Percentiles rank a stretch among this genome's conserved stretches.
These are phyloP conservation scores for Poeciliopsis retropinna DNA, from an alignment of 2,113 vertebrate species.

Conservation along the genomic window DNA sequence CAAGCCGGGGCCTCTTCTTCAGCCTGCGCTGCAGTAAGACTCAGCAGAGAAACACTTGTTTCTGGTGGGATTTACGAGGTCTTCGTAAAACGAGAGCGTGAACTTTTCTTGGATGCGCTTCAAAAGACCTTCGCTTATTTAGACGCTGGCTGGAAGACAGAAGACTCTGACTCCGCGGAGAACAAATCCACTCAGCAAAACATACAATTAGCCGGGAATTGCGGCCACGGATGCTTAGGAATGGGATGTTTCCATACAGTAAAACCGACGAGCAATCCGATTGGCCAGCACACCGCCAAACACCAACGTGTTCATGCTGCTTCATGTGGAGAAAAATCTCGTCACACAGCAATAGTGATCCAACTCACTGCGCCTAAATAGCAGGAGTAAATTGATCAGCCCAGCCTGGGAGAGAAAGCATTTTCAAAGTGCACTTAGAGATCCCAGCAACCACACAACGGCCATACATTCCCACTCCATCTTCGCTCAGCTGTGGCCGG, in stretches of 20 bases:
- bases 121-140: too few relatives aligned
- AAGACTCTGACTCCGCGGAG: neutral
- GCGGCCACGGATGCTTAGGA: conserved; percentile 1
- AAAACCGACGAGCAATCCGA: conserved; percentile 22
- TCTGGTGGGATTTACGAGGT: conserved; percentile 11
- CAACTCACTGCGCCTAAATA: conserved; percentile 27
- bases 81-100: conserved; percentile 24
- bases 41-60: conserved; percentile 11
- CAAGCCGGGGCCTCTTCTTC: conserved; percentile 74
- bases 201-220: conserved; percentile 43
- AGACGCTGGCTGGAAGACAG: neutral
- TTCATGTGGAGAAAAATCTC: conserved; percentile 25
- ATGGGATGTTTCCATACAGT: conserved; percentile 41
- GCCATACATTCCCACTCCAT: conserved; percentile 33
- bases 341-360: conserved; percentile 30
- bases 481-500: conserved; percentile 31
- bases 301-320: conserved; percentile 30
- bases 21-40: conserved; percentile 39
- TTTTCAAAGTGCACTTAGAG: conserved; percentile 30
- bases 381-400: conserved; percentile 24
- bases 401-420: conserved; percentile 14
- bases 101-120: neutral
- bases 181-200: conserved; percentile 1
- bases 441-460: neutral
- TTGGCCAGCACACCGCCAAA: neutral